phyloP scores from a whole-genome alignment of 2,888 invertebrate genomes.

The Drosophila anceps region DNA sequence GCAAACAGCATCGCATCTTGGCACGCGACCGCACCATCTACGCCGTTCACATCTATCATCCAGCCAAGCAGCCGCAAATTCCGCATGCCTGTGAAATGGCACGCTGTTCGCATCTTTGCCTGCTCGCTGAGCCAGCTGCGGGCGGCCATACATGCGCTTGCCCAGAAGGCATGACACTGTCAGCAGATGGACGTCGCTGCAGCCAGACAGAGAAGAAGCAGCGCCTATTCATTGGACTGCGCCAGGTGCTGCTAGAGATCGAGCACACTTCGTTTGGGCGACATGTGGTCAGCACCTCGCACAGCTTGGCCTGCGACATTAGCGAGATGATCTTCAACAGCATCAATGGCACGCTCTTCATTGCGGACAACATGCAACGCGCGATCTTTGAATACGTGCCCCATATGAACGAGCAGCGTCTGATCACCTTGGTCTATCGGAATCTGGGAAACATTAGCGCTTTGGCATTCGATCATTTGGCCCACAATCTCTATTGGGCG shows the following conservation, averaged over 20 bases:
- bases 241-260: conserved; percentile 87
- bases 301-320: conserved; percentile 86
- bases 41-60: conserved; percentile 91
- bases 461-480: conserved; percentile 89
- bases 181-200: conserved; percentile 87
- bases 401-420: conserved; percentile 1
- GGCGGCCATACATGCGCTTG: conserved; percentile 90
- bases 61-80: conserved; percentile 87
- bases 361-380: conserved; percentile 86
- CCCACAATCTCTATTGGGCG: conserved; percentile 91
- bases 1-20: conserved; percentile 87
- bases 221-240: conserved; percentile 86
- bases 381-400: conserved; percentile 85
- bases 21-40: conserved; percentile 86
- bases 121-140: conserved; percentile 87
- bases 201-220: conserved; percentile 85
- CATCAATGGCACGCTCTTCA: conserved; percentile 86
- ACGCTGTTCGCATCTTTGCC: conserved; percentile 92
- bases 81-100: conserved; percentile 88
- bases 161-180: conserved; percentile 89
- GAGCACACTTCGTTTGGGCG: conserved; percentile 89
- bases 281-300: conserved; percentile 87
- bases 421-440: conserved; percentile 81
- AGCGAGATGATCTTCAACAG: conserved; percentile 90
- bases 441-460: conserved; percentile 86